Base-by-base conservation (phyloP, 1,140 invertebrate species). In the Tribolium castaneum region DNA sequence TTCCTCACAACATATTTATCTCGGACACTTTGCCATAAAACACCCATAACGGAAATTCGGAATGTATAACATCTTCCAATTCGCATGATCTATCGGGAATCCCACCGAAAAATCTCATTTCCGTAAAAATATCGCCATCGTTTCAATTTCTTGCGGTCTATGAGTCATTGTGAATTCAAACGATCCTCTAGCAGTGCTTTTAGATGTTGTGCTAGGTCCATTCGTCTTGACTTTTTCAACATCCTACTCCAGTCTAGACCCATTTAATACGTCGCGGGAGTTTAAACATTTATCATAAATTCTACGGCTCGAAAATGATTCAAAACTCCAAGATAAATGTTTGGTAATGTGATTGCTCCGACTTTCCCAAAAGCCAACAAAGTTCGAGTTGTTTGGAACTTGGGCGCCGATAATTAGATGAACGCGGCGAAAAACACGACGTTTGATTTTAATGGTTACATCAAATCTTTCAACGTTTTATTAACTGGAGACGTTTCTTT, bases 221-320 rank as follows among this genome's bases (percentile, higher is more conserved):
- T 45, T 45, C 39, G 39, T 70, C 66, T 70, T 70, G 25, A 45
- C 66, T 70, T 74, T 56, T 72, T 72, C 54, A 30, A 22, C 16
- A 25, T 22, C 71, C 19, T 9, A 12, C 14, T 50, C 70, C 10
- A 56, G 71, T 74, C 71, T 74, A 74, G 71, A 74, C 71, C 30
- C 71, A 74, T 74, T 54, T 34, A 56, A 52, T 52, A 74, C 22
- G 16, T 54, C 22, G 52, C 71, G 22, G 22, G 52, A 74, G 19
- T 74, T 74, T 52, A 10, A 52, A 39, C 50, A 74, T 74, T 74
- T 35, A 54, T 74, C 71, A 74, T 74, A 74, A 66, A 66, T 66
- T 39, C 35, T 13, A 10, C 59, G 30, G 10, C 19, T 35, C 59
- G 59, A 66, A 62, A 66, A 35, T 66, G 59, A 66, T 66, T 35